Conservation (phyloP, 2,797 vertebrate species). For the Premnoplex brunnescens region DNA sequence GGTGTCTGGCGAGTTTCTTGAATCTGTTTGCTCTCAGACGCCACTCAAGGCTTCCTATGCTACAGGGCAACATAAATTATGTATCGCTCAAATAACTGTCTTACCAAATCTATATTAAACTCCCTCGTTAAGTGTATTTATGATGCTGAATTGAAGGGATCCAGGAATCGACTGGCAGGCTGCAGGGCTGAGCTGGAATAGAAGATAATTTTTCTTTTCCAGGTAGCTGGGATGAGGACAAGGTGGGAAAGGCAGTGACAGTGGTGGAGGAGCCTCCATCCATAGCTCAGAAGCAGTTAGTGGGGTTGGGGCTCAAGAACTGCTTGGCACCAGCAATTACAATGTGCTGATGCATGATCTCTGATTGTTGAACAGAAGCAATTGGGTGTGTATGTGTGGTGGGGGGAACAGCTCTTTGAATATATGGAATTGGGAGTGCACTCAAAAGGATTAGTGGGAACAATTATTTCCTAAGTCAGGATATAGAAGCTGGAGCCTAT, state of each 20-base stretch:
- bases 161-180: conserved; percentile 9
- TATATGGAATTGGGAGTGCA: conserved; percentile 32
- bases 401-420: neutral
- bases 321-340: neutral
- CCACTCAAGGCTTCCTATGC: neutral
- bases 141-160: neutral
- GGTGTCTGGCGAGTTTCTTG: neutral
- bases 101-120: conserved; percentile 36
- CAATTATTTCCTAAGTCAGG: conserved; percentile 46
- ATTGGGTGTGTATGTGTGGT: neutral
- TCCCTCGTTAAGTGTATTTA: conserved; percentile 45
- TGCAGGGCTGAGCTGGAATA: conserved; percentile 8
- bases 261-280: neutral
- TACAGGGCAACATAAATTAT: conserved; percentile 60
- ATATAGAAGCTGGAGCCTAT: conserved; percentile 3
- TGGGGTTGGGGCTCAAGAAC: neutral
- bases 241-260: neutral
- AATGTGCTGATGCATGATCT: neutral
- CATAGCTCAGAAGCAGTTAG: neutral
- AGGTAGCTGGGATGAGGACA: neutral
- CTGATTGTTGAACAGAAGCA: neutral
- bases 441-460: conserved; percentile 47
- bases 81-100: conserved; percentile 1
- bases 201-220: neutral
- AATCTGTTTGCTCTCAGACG: neutral